Evolutionary conservation across 2,888 invertebrate species (phyloP).

Genomic region (Archips xylosteana): DNA sequence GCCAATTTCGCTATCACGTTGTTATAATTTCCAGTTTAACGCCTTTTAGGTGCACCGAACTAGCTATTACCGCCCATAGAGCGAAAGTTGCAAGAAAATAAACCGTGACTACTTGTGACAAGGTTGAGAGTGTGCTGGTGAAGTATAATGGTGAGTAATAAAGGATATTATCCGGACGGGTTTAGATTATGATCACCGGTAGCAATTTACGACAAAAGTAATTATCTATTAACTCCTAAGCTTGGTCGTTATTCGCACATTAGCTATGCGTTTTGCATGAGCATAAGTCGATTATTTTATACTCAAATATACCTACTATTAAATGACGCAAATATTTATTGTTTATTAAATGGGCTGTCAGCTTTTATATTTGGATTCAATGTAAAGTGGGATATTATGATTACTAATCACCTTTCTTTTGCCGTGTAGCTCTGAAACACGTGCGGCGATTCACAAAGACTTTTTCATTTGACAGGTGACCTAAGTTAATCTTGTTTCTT

Average conservation of each 20-base stretch:
- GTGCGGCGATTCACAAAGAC: too few species aligned
- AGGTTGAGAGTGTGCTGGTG: conserved; percentile 9
- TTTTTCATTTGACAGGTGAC: too few species aligned
- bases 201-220: conserved; percentile 44
- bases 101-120: not conserved
- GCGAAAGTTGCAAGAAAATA: conserved; percentile 1
- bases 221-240: conserved; percentile 43
- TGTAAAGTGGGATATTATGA: too few species aligned
- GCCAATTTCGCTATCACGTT: conserved; percentile 38
- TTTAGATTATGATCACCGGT: conserved; percentile 42
- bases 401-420: too few species aligned
- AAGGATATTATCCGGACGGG: conserved; percentile 38
- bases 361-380: too few species aligned
- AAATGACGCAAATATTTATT: too few species aligned
- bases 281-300: conserved; percentile 12
- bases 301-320: too few species aligned
- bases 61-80: conserved; percentile 21
- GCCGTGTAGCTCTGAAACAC: too few species aligned
- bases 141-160: conserved; percentile 20
- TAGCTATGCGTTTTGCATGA: conserved; percentile 28
- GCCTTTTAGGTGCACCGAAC: conserved; percentile 32
- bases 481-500: too few species aligned
- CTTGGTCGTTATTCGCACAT: conserved; percentile 34
- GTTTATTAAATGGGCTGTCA: too few species aligned
- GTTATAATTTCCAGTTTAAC: conserved; percentile 41